A percentile compares a stretch with the other conserved stretches of the same genome.
These are phyloP conservation scores for Rousettus leschenaultii DNA, from an alignment of 2,113 vertebrate genomes.

Conservation along the genomic window DNA sequence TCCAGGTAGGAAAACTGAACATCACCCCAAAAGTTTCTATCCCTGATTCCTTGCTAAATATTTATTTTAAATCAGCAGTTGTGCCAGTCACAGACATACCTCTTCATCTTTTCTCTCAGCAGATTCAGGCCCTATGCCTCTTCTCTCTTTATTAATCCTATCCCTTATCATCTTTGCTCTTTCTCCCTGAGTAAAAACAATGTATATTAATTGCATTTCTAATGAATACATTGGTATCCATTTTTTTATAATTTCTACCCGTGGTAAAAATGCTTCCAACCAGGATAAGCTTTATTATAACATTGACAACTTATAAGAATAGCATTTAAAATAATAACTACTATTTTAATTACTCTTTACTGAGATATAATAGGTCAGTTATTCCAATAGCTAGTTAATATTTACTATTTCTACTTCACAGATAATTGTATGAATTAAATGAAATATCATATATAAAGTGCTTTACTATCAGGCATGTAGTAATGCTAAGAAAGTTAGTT, in stretches of 20 bases:
- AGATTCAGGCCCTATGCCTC: not conserved
- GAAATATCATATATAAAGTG: not conserved
- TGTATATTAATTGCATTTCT: not conserved
- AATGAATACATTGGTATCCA: not conserved
- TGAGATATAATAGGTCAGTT: slow-evolving; percentile 30
- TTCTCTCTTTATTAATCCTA: not conserved
- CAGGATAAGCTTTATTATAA: slow-evolving; percentile 37
- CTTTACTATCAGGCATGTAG: not conserved
- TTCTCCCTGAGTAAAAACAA: not conserved
- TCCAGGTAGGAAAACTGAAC: not conserved
- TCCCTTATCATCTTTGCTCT: not conserved
- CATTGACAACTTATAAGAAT: slow-evolving; percentile 41
- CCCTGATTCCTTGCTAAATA: not conserved
- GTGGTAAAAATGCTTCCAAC: slow-evolving; percentile 57
- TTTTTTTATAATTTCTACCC: slow-evolving; percentile 55
- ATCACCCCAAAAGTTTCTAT: not conserved
- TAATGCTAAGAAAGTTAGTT: not conserved
- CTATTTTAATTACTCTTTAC: slow-evolving; percentile 51
- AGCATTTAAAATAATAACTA: slow-evolving; percentile 45
- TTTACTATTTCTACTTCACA: not conserved
- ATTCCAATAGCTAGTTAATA: slow-evolving; percentile 47
- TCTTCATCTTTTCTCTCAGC: not conserved
- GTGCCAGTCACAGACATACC: not conserved
- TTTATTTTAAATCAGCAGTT: not conserved
- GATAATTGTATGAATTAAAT: slow-evolving; percentile 21